A percentile compares a stretch with the other conserved stretches of the same genome.
These are phyloP conservation scores for Sclerodermus sp. DNA, from an alignment of 2,888 invertebrate species.

Conservation along the genomic window DNA sequence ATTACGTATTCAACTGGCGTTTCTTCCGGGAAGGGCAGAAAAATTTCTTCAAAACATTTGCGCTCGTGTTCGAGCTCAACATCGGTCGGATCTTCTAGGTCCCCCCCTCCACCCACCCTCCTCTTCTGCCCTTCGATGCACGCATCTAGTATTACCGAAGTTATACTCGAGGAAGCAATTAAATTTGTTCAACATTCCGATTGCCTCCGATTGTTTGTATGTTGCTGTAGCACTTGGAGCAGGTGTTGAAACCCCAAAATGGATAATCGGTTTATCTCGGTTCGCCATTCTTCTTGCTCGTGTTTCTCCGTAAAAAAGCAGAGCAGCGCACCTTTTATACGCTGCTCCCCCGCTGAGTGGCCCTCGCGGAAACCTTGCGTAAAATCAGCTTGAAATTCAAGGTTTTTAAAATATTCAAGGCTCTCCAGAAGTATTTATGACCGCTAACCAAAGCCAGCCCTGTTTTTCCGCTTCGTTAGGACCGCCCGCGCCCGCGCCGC, in stretches of 20 bases:
- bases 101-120: too few species aligned
- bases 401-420: constrained; percentile 10
- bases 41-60: constrained; percentile 3
- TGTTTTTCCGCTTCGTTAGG: constrained; percentile 25
- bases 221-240: constrained; percentile 2
- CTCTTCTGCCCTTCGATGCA: too few species aligned
- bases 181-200: too few species aligned
- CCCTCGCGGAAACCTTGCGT: constrained; percentile 9
- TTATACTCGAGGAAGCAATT: too few species aligned
- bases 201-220: constrained; percentile 19
- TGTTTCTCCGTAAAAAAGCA: not conserved
- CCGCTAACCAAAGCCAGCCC: not conserved
- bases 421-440: constrained; percentile 19
- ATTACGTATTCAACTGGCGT: constrained; percentile 27
- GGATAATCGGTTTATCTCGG: too few species aligned
- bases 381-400: constrained; percentile 7
- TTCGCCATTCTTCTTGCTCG: too few species aligned
- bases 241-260: too few species aligned
- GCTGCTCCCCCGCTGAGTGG: constrained; percentile 11
- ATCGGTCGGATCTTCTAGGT: too few species aligned
- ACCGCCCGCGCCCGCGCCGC: too few species aligned
- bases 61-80: too few species aligned
- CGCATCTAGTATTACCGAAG: too few species aligned
- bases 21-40: constrained; percentile 25
- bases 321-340: too few species aligned